Conservation (phyloP, 2,113 vertebrate species). For the Nannobrachium achirus region DNA sequence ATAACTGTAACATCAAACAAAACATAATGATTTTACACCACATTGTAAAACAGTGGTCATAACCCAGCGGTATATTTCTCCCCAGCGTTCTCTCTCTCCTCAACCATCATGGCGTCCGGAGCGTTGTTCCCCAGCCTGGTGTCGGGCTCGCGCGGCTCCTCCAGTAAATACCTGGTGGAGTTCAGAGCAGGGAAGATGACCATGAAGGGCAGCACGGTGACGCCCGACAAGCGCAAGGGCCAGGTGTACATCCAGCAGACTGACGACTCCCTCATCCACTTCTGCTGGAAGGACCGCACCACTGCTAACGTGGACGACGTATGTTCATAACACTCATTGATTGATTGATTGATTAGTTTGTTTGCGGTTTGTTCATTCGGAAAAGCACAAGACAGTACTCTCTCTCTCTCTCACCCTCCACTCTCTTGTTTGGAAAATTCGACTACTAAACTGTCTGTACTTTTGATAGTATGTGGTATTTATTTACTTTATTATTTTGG, state of each 20-base stretch:
- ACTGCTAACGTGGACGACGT: slow-evolving; percentile 93
- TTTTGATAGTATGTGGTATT: no score
- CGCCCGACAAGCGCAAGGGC: slow-evolving; percentile 95
- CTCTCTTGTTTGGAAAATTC: no score
- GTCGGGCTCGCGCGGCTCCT: slow-evolving; percentile 91
- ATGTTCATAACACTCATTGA: slow-evolving; percentile 66
- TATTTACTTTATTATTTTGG: no score
- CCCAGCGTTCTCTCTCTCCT: slow-evolving; percentile 1
- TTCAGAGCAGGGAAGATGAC: slow-evolving; percentile 97
- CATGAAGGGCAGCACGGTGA: slow-evolving; percentile 93
- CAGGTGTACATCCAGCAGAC: slow-evolving; percentile 97
- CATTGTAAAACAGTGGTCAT: no score
- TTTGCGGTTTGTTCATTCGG: background rate
- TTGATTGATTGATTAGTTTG: no score
- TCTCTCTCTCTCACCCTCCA: background rate
- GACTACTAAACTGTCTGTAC: no score
- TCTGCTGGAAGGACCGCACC: slow-evolving; percentile 97
- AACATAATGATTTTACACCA: no score
- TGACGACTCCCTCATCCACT: slow-evolving; percentile 96
- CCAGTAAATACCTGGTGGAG: slow-evolving; percentile 95
- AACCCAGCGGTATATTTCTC: background rate
- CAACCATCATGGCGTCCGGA: slow-evolving; percentile 90
- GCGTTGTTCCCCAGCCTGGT: slow-evolving; percentile 96
- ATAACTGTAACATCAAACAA: no score
- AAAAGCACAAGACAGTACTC: no score